Conservation (phyloP, 1,140 invertebrate species). For the Atta colombica region DNA sequence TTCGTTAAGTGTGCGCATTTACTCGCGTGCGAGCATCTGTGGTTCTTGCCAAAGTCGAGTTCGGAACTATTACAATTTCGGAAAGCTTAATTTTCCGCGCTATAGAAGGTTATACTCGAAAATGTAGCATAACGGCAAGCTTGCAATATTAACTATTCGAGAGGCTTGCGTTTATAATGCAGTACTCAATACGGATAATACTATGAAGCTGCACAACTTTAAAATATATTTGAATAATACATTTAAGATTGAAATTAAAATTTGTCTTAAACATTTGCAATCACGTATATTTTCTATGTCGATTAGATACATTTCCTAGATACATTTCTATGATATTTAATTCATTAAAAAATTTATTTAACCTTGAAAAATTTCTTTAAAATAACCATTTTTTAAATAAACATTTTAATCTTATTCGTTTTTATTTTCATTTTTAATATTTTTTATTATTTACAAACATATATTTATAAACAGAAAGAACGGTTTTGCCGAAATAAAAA, state of each 20-base stretch:
- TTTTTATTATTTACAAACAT: too few relatives aligned
- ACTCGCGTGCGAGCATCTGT: conserved; percentile 23
- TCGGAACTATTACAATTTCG: conserved; percentile 53
- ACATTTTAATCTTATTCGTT: neutral
- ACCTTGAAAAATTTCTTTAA: neutral
- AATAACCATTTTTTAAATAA: neutral
- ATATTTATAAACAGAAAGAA: too few relatives aligned
- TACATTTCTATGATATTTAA: neutral
- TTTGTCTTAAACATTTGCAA: neutral
- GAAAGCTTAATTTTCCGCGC: conserved; percentile 38
- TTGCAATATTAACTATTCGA: conserved; percentile 42
- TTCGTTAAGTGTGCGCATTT: neutral
- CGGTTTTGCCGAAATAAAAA: too few relatives aligned
- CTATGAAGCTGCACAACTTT: neutral
- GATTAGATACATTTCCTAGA: neutral
- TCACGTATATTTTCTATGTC: neutral
- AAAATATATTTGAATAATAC: neutral
- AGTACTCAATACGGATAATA: neutral
- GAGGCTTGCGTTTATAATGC: neutral
- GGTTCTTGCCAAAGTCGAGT: conserved; percentile 58
- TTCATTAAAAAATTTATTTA: neutral
- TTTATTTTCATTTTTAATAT: neutral
- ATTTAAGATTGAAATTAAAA: neutral
- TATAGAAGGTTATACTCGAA: conserved; percentile 36
- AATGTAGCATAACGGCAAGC: neutral